Percentiles rank a stretch among this genome's conserved stretches.
Conservation (phyloP, 2,113 vertebrate species). For the Balaenoptera acutorostrata region DNA sequence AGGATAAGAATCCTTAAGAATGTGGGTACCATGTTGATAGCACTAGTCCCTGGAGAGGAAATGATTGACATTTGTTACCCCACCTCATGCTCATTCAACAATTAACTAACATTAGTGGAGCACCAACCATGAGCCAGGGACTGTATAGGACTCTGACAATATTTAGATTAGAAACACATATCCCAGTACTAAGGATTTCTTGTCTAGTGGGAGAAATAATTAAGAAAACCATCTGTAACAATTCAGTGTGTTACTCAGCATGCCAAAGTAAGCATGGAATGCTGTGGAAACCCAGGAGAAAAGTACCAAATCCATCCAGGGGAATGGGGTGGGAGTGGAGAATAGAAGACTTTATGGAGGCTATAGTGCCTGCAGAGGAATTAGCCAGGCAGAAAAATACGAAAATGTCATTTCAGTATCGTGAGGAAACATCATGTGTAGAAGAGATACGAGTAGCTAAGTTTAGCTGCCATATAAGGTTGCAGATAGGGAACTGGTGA, state of each 20-base stretch:
- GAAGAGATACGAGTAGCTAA: neutral
- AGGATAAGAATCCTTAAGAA: neutral
- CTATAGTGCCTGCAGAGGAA: neutral
- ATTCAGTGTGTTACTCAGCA: neutral
- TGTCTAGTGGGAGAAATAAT: neutral
- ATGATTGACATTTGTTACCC: neutral
- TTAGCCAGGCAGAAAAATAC: neutral
- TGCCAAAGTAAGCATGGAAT: neutral
- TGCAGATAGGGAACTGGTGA: neutral
- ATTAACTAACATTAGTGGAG: neutral
- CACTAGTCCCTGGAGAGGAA: neutral
- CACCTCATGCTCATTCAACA: neutral
- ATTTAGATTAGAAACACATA: neutral
- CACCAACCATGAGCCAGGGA: neutral
- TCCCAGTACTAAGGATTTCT: neutral
- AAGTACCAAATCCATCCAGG: neutral
- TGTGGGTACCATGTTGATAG: neutral
- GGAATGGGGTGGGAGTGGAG: no score
- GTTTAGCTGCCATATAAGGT: neutral
- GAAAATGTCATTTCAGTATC: neutral
- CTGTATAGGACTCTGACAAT: neutral
- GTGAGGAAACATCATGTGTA: neutral
- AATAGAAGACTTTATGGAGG: neutral
- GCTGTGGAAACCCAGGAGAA: neutral
- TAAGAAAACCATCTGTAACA: neutral